phyloP scores from a whole-genome alignment of 2,797 vertebrate species.

The Leuciscus waleckii region DNA sequence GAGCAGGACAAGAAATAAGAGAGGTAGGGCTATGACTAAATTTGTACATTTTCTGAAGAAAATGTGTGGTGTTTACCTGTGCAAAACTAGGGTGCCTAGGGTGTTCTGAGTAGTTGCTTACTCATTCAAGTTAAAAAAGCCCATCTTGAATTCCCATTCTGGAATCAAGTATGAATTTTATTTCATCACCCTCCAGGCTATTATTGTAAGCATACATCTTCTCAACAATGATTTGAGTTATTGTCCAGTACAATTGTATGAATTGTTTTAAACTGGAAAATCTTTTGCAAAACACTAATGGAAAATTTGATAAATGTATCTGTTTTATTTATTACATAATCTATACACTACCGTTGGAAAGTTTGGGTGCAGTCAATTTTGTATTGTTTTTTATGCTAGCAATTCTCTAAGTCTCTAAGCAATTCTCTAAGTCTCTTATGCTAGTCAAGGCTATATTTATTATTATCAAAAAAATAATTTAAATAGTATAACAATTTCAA shows the following conservation, averaged over 20 bases:
- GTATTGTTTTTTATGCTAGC: too few relatives aligned
- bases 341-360: background rate
- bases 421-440: background rate
- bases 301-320: background rate
- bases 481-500: background rate
- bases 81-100: background rate
- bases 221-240: background rate
- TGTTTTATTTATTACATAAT: background rate
- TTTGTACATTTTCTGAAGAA: background rate
- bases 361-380: background rate
- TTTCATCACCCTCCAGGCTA: background rate
- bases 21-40: constrained; percentile 75
- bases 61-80: background rate
- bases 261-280: background rate
- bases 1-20: constrained; percentile 92
- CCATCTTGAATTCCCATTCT: background rate
- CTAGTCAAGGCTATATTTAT: background rate
- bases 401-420: too few relatives aligned
- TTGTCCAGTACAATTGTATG: background rate
- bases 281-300: background rate
- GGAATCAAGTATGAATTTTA: background rate
- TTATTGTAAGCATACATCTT: background rate
- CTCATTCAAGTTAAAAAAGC: background rate
- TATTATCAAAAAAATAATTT: background rate
- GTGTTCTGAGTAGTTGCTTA: background rate